A percentile compares a stretch with the other conserved stretches of the same genome.
Evolutionary conservation across 2,888 invertebrate genomes (phyloP).

Genomic region (Hedychridium roseum): DNA sequence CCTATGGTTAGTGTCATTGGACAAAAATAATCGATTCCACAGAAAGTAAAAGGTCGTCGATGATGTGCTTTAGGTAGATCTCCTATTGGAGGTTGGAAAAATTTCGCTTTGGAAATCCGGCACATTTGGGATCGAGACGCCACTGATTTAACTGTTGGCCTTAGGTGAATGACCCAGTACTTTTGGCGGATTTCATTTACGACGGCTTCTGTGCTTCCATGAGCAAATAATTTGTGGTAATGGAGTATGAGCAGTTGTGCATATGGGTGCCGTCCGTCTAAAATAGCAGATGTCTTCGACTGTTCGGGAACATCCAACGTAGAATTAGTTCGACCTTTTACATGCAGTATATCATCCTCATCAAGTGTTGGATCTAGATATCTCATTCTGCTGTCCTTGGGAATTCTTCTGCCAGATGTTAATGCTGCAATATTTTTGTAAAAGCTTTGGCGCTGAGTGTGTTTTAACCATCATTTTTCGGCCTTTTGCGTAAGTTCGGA

Average conservation of each 20-base stretch:
- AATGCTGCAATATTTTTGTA: not conserved
- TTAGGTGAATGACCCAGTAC: conserved; percentile 6
- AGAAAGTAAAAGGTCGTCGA: conserved; percentile 17
- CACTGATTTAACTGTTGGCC: not conserved
- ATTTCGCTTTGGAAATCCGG: conserved; percentile 12
- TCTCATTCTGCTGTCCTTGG: not conserved
- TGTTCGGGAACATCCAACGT: not conserved
- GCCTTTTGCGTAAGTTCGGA: not conserved
- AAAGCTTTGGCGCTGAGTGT: not conserved
- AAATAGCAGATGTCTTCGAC: conserved; percentile 7
- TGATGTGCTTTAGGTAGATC: conserved; percentile 17
- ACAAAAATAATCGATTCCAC: conserved; percentile 31
- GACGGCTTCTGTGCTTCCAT: conserved; percentile 12
- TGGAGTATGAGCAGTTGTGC: conserved; percentile 5
- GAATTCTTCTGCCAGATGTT: not conserved
- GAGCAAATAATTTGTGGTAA: conserved; percentile 12
- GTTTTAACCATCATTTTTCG: not conserved
- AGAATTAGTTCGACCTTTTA: not conserved
- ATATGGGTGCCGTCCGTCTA: conserved; percentile 5
- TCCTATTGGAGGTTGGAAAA: conserved; percentile 11
- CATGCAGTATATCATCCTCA: not conserved
- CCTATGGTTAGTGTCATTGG: conserved; percentile 25
- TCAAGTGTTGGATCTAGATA: not conserved
- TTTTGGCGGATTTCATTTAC: conserved; percentile 21
- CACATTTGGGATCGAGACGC: conserved; percentile 11